Conservation (phyloP, 1,140 invertebrate species). For the Solen grandis region DNA sequence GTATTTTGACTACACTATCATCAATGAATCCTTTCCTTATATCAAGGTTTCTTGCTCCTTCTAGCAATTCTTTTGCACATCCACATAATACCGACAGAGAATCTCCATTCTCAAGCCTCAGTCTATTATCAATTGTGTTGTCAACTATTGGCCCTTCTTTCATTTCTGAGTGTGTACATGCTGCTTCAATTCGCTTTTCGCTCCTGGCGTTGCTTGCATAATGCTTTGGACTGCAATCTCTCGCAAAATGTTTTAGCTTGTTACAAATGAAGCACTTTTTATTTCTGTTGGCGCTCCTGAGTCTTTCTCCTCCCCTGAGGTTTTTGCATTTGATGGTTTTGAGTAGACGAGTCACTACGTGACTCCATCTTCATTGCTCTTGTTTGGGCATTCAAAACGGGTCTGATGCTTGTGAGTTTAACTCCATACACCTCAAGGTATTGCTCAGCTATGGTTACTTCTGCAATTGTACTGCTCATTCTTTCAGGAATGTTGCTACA, state of each 20-base stretch:
- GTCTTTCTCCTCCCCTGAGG: neutral
- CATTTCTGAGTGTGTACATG: neutral
- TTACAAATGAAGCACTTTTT: neutral
- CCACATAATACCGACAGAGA: neutral
- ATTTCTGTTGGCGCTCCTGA: too few species aligned
- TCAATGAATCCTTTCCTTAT: neutral
- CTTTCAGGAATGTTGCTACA: conserved; percentile 9
- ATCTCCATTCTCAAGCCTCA: neutral
- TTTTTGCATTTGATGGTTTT: neutral
- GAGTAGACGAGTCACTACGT: neutral
- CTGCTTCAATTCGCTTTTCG: neutral
- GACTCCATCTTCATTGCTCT: neutral
- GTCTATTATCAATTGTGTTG: neutral
- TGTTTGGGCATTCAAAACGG: too few species aligned
- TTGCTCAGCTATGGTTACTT: neutral
- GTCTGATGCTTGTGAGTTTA: neutral
- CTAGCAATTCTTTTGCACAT: neutral
- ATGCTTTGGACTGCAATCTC: neutral
- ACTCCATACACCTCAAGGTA: neutral
- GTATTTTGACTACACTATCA: too few species aligned
- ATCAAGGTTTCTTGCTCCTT: neutral
- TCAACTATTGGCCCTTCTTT: neutral
- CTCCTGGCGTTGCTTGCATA: neutral
- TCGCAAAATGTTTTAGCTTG: neutral
- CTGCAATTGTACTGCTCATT: neutral